A percentile compares a stretch with the other conserved stretches of the same genome.
phyloP scores from a whole-genome alignment of 1,140 invertebrate genomes.

The Trachymyrmex septentrionalis region DNA sequence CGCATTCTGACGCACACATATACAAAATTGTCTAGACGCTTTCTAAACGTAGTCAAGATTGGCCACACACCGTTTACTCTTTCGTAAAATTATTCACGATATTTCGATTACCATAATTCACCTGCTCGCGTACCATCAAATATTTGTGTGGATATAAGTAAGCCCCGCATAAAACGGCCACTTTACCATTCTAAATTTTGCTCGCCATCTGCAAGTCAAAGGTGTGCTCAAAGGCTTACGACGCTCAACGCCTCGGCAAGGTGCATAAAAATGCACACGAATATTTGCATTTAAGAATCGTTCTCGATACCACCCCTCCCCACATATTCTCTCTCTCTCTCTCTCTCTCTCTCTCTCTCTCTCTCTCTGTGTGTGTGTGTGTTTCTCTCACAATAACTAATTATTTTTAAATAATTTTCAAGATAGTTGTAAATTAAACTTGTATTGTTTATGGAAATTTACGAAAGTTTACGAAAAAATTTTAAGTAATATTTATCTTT shows the following conservation, averaged over 20 bases:
- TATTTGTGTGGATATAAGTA: conserved; percentile 62
- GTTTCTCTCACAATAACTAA: conserved; percentile 6
- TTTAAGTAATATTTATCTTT: conserved; percentile 1
- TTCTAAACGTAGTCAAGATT: conserved; percentile 54
- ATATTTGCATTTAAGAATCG: conserved; percentile 74
- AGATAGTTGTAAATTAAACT: conserved; percentile 18
- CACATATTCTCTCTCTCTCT: background rate
- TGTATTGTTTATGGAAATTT: conserved; percentile 6
- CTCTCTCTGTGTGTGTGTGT: no score
- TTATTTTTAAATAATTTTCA: conserved; percentile 42
- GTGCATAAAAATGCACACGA: conserved; percentile 72
- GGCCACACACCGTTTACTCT: conserved; percentile 33
- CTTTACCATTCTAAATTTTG: conserved; percentile 72
- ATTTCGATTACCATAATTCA: conserved; percentile 64
- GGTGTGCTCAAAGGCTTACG: conserved; percentile 68
- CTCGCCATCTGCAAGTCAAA: conserved; percentile 73
- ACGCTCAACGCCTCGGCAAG: conserved; percentile 50
- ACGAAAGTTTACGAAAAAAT: background rate
- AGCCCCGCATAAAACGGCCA: conserved; percentile 61
- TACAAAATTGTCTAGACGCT: conserved; percentile 34
- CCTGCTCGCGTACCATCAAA: conserved; percentile 52
- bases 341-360: background rate
- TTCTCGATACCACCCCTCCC: conserved; percentile 51
- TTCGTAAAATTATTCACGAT: conserved; percentile 57
- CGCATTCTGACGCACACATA: background rate